These are phyloP conservation scores for Argyresthia goedartella DNA, from an alignment of 2,888 invertebrate genomes.

Conservation along the genomic window DNA sequence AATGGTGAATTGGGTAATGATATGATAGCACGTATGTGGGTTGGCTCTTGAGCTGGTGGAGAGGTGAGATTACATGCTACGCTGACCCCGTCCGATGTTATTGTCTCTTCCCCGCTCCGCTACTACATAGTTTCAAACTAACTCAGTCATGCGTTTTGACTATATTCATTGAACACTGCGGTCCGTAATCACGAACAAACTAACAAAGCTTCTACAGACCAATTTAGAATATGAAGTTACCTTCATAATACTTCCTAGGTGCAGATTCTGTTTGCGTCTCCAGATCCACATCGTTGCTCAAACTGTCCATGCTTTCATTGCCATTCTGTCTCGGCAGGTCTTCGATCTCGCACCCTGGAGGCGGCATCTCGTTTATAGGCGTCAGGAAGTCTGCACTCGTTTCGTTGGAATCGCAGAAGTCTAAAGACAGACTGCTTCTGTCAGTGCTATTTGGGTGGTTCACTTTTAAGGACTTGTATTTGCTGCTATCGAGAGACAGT, in stretches of 20 bases:
- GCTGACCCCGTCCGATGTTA: no score
- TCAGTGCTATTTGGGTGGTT: conserved; percentile 42
- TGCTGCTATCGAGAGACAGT: conserved; percentile 56
- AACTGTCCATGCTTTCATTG: conserved; percentile 51
- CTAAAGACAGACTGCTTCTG: conserved; percentile 53
- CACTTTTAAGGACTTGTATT: conserved; percentile 46
- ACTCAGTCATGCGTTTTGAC: no score
- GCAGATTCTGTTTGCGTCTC: conserved; percentile 61
- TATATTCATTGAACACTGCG: no score
- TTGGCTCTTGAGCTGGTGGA: no score
- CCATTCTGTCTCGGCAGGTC: conserved; percentile 59
- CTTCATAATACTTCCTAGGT: conserved; percentile 41
- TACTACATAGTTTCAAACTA: no score
- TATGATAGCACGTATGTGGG: no score
- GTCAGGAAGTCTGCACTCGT: conserved; percentile 64
- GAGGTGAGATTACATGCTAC: no score
- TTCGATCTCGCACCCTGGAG: conserved; percentile 57
- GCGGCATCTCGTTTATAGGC: conserved; percentile 66
- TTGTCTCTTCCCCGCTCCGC: no score
- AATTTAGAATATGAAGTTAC: no score
- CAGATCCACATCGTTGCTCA: conserved; percentile 55
- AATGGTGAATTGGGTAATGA: no score
- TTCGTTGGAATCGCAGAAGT: conserved; percentile 63
- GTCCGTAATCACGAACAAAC: no score
- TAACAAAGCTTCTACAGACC: no score